Conservation (phyloP, 1,140 invertebrate species). For the Steinernema khuongi region DNA sequence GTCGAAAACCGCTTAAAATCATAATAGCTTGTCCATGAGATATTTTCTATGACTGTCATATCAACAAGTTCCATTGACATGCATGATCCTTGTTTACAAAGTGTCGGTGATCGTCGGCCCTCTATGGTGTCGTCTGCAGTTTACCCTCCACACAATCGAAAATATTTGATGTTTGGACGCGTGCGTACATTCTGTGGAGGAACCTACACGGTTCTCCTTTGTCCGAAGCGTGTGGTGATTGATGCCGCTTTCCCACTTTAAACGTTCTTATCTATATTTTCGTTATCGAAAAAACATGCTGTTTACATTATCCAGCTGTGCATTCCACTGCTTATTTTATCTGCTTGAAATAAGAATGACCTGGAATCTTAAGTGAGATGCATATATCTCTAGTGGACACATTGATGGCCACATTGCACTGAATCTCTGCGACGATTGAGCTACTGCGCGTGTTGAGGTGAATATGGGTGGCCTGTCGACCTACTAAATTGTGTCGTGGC, state of each 20-base stretch:
- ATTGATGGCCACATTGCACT: too few relatives aligned
- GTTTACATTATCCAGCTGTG: too few relatives aligned
- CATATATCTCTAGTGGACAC: too few relatives aligned
- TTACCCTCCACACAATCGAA: not conserved
- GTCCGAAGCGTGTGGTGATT: not conserved
- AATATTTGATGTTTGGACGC: not conserved
- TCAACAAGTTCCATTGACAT: not conserved
- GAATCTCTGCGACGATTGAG: too few relatives aligned
- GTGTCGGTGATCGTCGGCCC: not conserved
- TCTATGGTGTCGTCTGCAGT: not conserved
- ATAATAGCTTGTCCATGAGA: too few relatives aligned
- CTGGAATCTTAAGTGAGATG: too few relatives aligned
- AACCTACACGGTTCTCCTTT: not conserved
- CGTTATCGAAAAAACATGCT: not conserved
- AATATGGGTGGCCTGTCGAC: slow-evolving; percentile 1
- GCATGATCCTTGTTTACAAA: not conserved
- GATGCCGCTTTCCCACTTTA: too few relatives aligned
- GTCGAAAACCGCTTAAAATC: too few relatives aligned
- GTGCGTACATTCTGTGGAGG: not conserved
- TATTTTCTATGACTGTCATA: too few relatives aligned
- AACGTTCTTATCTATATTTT: too few relatives aligned
- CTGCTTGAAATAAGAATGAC: too few relatives aligned
- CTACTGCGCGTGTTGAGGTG: not conserved
- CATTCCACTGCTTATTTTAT: too few relatives aligned
- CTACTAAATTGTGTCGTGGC: slow-evolving; percentile 3